Conservation (phyloP, 2,113 vertebrate species). For the Dipodomys merriami region DNA sequence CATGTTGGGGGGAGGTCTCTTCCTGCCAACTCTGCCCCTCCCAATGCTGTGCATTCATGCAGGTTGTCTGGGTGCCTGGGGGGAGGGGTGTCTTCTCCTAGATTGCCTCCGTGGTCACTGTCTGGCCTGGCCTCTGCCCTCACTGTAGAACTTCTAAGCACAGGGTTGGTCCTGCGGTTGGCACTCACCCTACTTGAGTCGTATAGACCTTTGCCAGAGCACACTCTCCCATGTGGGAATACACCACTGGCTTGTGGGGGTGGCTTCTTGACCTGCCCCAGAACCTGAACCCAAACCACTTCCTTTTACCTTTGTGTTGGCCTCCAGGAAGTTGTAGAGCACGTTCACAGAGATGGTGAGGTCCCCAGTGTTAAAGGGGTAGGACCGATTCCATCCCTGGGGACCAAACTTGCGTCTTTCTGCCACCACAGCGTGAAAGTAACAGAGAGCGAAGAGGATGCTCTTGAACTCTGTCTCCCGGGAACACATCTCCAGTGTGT, state of each 20-base stretch:
- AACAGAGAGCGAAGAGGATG: constrained; percentile 96
- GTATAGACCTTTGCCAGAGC: fast-evolving
- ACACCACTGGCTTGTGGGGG: neutral
- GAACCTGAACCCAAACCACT: too few species aligned
- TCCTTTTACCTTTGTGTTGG: constrained; percentile 92
- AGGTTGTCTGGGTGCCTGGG: neutral
- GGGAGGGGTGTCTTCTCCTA: too few species aligned
- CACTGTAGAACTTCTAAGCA: neutral
- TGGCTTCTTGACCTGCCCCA: fast-evolving
- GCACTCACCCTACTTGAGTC: neutral
- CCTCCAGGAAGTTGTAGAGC: constrained; percentile 95
- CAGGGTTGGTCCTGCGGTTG: neutral
- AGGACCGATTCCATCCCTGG: constrained; percentile 96
- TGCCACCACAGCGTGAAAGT: constrained; percentile 96
- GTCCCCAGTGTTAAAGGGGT: constrained; percentile 95
- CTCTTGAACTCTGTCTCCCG: constrained; percentile 95
- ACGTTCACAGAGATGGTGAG: constrained; percentile 96
- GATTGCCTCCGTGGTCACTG: neutral
- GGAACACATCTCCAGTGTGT: constrained; percentile 95
- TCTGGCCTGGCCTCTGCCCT: neutral
- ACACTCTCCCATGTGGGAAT: fast-evolving
- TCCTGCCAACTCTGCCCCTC: neutral
- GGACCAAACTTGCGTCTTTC: constrained; percentile 95
- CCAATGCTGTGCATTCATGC: neutral
- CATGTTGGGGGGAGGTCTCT: neutral